These are phyloP conservation scores for Triplophysa rosa DNA, from an alignment of 2,113 vertebrate species.

Conservation along the genomic window DNA sequence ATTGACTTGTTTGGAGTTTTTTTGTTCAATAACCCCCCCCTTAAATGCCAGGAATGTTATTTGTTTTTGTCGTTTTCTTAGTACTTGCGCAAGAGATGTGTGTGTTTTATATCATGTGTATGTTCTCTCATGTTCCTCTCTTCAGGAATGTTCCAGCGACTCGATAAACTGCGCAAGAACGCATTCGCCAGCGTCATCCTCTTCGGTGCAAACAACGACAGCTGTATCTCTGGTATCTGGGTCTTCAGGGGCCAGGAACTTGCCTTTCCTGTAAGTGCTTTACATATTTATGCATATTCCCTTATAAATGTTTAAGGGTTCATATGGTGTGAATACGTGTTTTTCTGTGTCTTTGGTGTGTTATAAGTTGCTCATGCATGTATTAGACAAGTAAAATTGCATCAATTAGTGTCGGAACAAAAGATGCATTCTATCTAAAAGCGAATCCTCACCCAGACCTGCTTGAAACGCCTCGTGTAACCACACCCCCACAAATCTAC, in stretches of 20 bases:
- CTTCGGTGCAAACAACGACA: conserved; percentile 83
- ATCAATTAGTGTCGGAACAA: too few relatives aligned
- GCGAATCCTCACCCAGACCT: too few relatives aligned
- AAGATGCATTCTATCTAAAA: too few relatives aligned
- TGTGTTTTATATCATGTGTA: background rate
- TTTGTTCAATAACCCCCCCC: background rate
- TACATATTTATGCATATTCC: too few relatives aligned
- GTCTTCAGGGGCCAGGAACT: conserved; percentile 89
- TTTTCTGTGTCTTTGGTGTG: too few relatives aligned
- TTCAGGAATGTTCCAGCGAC: conserved; percentile 90
- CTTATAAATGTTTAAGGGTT: too few relatives aligned
- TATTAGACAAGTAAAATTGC: too few relatives aligned
- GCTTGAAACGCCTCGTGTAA: too few relatives aligned
- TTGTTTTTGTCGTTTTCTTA: background rate
- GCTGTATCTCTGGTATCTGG: conserved; percentile 89
- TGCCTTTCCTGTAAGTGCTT: conserved; percentile 82
- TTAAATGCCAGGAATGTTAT: background rate
- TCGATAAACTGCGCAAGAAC: conserved; percentile 90
- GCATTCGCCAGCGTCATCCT: conserved; percentile 87
- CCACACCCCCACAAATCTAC: too few relatives aligned
- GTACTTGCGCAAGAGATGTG: background rate
- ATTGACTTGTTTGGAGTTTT: background rate
- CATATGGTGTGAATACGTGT: too few relatives aligned
- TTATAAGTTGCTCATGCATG: too few relatives aligned
- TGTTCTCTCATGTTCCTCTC: background rate